phyloP scores from a whole-genome alignment of 2,888 invertebrate species.

The Lacanobia oleracea region DNA sequence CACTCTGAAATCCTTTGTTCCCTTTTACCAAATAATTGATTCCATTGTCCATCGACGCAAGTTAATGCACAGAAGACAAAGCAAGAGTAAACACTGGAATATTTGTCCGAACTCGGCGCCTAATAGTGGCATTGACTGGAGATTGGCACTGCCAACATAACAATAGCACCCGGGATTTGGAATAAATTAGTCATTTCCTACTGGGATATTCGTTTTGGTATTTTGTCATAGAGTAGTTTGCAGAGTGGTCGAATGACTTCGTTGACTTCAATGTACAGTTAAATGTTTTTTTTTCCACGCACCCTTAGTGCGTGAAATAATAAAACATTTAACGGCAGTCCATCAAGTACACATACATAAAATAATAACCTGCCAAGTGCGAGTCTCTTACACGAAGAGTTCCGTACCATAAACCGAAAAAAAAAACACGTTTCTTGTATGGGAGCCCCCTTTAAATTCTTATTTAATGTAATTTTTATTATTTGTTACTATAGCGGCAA shows the following conservation, averaged over 20 bases:
- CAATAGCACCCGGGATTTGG: constrained; percentile 63
- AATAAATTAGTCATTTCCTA: constrained; percentile 69
- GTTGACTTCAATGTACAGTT: too few species aligned
- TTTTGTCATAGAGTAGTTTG: constrained; percentile 51
- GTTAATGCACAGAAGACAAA: constrained; percentile 31
- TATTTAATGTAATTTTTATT: too few species aligned
- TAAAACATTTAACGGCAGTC: too few species aligned
- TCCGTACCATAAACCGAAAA: too few species aligned
- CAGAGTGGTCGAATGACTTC: constrained; percentile 8
- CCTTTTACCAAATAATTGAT: not conserved
- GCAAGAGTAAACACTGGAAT: constrained; percentile 9
- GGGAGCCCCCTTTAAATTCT: too few species aligned
- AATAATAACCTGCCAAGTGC: too few species aligned
- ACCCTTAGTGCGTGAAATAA: too few species aligned
- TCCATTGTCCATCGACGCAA: not conserved
- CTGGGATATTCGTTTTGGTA: constrained; percentile 55
- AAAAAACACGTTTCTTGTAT: too few species aligned
- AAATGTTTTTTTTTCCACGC: too few species aligned
- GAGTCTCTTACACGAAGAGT: too few species aligned
- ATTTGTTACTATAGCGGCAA: too few species aligned
- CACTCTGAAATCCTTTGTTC: not conserved
- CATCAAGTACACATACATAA: too few species aligned
- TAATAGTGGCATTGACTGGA: constrained; percentile 36
- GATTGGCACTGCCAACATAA: constrained; percentile 52
- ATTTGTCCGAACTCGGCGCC: constrained; percentile 34